Evolutionary conservation across 2,113 vertebrate species (phyloP).

Genomic region (Percina caprodes): DNA sequence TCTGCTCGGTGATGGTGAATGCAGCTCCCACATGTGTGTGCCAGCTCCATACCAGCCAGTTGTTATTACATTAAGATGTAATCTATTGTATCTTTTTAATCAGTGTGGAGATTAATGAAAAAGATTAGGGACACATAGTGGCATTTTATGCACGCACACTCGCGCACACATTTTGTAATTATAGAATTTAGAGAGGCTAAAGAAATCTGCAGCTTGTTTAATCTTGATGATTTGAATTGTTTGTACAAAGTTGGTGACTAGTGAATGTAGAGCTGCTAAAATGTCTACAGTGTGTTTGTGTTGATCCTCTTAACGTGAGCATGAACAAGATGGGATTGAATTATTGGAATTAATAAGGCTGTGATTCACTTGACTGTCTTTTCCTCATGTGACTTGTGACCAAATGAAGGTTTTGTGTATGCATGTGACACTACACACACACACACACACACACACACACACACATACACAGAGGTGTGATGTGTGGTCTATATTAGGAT

Average conservation of each 20-base stretch:
- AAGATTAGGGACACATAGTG: conserved; percentile 65
- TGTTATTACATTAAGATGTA: conserved; percentile 63
- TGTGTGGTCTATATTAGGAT: conserved; percentile 58
- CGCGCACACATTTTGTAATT: neutral
- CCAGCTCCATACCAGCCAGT: conserved; percentile 37
- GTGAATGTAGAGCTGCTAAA: neutral
- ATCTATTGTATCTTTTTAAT: conserved; percentile 71
- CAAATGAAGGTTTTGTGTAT: conserved; percentile 25
- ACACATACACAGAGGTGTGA: neutral
- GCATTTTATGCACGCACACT: conserved; percentile 12
- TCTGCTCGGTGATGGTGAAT: conserved; percentile 2
- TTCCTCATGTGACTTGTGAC: conserved; percentile 34
- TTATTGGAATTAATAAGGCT: conserved; percentile 47
- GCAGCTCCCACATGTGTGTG: conserved; percentile 17
- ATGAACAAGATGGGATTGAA: conserved; percentile 25
- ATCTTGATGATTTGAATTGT: conserved; percentile 14
- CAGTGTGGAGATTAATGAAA: conserved; percentile 53
- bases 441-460: neutral
- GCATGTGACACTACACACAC: neutral
- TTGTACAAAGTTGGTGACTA: neutral
- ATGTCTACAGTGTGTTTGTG: neutral
- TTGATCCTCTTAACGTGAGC: conserved; percentile 21
- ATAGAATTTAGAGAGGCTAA: neutral
- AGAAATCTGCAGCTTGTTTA: neutral
- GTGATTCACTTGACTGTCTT: conserved; percentile 41